phyloP scores from a whole-genome alignment of 2,113 vertebrate genomes.

The Poeciliopsis prolifica region DNA sequence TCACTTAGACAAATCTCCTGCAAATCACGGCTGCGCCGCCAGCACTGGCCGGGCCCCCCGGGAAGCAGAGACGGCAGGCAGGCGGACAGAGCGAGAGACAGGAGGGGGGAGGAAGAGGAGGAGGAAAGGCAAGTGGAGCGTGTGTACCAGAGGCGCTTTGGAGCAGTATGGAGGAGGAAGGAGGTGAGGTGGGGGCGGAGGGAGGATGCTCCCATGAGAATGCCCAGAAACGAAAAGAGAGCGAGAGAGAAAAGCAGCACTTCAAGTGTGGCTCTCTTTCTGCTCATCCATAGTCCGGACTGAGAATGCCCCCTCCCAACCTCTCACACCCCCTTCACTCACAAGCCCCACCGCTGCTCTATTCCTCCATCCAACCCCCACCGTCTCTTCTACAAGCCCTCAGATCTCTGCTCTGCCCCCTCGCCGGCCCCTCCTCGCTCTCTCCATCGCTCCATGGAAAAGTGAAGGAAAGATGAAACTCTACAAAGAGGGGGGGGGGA shows the following conservation, averaged over 20 bases:
- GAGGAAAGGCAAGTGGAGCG: conserved; percentile 64
- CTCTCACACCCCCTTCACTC: conserved; percentile 64
- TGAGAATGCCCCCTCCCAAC: conserved; percentile 54
- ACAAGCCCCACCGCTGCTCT: conserved; percentile 61
- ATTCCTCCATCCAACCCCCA: conserved; percentile 29
- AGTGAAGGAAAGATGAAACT: conserved; percentile 83
- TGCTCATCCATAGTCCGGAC: conserved; percentile 59
- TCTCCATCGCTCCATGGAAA: conserved; percentile 72
- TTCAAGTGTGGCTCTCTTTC: conserved; percentile 66
- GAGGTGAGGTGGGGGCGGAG: conserved; percentile 16
- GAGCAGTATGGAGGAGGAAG: conserved; percentile 74
- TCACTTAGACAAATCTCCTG: conserved; percentile 87
- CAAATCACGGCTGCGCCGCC: conserved; percentile 81
- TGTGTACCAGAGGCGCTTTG: conserved; percentile 80
- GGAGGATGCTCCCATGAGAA: conserved; percentile 69
- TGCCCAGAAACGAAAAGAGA: conserved; percentile 55
- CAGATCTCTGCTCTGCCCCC: conserved; percentile 74
- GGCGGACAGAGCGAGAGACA: conserved; percentile 73
- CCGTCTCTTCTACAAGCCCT: conserved; percentile 44
- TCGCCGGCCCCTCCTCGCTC: conserved; percentile 52
- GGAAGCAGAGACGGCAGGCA: conserved; percentile 77
- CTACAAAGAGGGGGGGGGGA: conserved; percentile 67
- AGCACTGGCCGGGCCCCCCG: conserved; percentile 76
- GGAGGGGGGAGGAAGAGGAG: conserved; percentile 41
- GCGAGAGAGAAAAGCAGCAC: conserved; percentile 56